Evolutionary conservation across 2,797 vertebrate species (phyloP).

Genomic region (Allobates femoralis): DNA sequence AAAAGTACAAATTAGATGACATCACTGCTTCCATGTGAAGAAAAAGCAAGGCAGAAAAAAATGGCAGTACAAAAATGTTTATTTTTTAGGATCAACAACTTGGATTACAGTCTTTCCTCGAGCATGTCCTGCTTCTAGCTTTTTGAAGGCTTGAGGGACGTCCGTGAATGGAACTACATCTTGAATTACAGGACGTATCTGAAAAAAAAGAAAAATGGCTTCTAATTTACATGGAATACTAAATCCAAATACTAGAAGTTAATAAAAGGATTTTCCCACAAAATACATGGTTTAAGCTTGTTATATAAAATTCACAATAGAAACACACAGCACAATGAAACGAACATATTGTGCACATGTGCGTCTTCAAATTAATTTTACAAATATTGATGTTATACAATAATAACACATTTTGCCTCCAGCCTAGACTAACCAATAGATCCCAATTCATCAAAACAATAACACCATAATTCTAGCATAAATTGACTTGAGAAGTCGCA

Average conservation of each 20-base stretch:
- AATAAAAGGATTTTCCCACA: not conserved
- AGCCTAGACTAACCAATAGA: too few relatives aligned
- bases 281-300: not conserved
- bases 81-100: slow-evolving; percentile 71
- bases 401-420: too few relatives aligned
- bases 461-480: too few relatives aligned
- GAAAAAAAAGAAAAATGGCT: slow-evolving; percentile 56
- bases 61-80: slow-evolving; percentile 14
- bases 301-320: too few relatives aligned
- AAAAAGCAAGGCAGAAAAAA: slow-evolving; percentile 3
- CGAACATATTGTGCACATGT: too few relatives aligned
- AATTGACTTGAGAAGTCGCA: too few relatives aligned
- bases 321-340: too few relatives aligned
- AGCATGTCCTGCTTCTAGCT: slow-evolving; percentile 90
- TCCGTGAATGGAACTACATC: slow-evolving; percentile 86
- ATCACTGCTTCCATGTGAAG: not conserved
- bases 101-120: slow-evolving; percentile 92
- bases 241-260: not conserved
- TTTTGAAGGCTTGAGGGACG: slow-evolving; percentile 90
- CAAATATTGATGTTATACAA: too few relatives aligned
- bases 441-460: too few relatives aligned
- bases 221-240: not conserved
- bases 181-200: slow-evolving; percentile 92
- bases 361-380: too few relatives aligned
- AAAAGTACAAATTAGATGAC: too few relatives aligned